Conservation (phyloP, 2,797 vertebrate genomes). For the Dallia pectoralis region DNA sequence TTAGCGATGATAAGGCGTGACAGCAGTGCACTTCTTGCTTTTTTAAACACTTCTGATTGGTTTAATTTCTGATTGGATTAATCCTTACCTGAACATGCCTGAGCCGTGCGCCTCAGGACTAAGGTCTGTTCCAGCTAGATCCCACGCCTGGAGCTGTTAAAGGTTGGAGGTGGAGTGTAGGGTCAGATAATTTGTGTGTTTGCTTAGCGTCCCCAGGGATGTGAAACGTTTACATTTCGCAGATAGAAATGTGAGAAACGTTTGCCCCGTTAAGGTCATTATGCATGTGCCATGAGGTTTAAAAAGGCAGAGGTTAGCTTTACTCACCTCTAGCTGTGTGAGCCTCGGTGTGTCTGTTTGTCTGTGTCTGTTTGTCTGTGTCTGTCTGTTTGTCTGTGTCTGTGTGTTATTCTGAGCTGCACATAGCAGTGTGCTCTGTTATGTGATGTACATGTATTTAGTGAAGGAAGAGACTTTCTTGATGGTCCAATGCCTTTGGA, state of each 20-base stretch:
- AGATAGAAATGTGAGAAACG: constrained; percentile 52
- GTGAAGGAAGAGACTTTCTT: no score
- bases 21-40: no score
- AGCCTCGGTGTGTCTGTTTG: constrained; percentile 38
- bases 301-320: constrained; percentile 23
- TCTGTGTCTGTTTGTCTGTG: no score
- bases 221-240: constrained; percentile 40
- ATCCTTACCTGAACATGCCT: neutral
- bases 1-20: no score
- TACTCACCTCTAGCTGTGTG: constrained; percentile 15
- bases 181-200: constrained; percentile 39
- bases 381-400: no score
- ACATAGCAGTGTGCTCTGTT: no score
- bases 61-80: neutral
- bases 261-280: constrained; percentile 11
- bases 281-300: constrained; percentile 30
- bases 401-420: neutral
- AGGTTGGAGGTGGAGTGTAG: constrained; percentile 28
- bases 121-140: constrained; percentile 18
- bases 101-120: neutral
- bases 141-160: constrained; percentile 22
- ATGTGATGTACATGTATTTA: no score
- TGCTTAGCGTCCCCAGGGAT: constrained; percentile 36
- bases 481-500: no score
- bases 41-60: neutral